Percentiles rank a stretch among this genome's conserved stretches.
These are phyloP conservation scores for Zenarchopterus dispar DNA, from an alignment of 2,797 vertebrate species.

Conservation along the genomic window DNA sequence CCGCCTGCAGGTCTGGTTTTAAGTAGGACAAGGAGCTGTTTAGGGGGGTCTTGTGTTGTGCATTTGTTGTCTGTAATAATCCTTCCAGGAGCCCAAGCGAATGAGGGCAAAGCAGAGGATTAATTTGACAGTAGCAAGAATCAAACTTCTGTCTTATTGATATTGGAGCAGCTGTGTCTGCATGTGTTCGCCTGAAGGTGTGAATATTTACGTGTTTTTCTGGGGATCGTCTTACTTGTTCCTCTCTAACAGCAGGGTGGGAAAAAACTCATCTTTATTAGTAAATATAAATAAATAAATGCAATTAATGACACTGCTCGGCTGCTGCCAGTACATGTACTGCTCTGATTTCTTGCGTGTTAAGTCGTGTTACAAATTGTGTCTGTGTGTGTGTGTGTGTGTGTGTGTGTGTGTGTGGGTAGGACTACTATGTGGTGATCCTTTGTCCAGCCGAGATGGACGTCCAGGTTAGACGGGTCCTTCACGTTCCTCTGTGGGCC, in stretches of 20 bases:
- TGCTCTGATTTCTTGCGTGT: not conserved
- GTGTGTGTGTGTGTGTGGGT: conserved; percentile 29
- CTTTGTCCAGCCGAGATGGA: conserved; percentile 89
- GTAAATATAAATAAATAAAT: conserved; percentile 1
- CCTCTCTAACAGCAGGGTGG: not conserved
- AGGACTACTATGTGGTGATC: conserved; percentile 90
- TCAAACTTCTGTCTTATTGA: conserved; percentile 52
- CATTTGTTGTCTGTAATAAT: conserved; percentile 62
- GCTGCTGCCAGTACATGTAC: not conserved
- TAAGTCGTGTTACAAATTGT: no score
- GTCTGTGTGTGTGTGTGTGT: not conserved
- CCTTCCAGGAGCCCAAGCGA: conserved; percentile 46
- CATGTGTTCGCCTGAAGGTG: conserved; percentile 36
- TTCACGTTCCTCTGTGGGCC: conserved; percentile 88
- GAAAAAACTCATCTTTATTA: not conserved
- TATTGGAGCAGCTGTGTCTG: conserved; percentile 38
- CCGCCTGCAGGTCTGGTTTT: conserved; percentile 81
- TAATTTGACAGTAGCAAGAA: conserved; percentile 51
- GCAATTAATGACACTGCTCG: not conserved
- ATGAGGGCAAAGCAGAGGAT: conserved; percentile 63
- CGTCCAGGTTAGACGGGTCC: conserved; percentile 85
- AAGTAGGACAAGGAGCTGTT: conserved; percentile 26
- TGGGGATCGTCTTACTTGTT: conserved; percentile 6
- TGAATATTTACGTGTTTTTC: conserved; percentile 15
- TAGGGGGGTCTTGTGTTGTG: conserved; percentile 1